Conservation (phyloP, 2,113 vertebrate genomes). For the human (Homo sapiens) region DNA sequence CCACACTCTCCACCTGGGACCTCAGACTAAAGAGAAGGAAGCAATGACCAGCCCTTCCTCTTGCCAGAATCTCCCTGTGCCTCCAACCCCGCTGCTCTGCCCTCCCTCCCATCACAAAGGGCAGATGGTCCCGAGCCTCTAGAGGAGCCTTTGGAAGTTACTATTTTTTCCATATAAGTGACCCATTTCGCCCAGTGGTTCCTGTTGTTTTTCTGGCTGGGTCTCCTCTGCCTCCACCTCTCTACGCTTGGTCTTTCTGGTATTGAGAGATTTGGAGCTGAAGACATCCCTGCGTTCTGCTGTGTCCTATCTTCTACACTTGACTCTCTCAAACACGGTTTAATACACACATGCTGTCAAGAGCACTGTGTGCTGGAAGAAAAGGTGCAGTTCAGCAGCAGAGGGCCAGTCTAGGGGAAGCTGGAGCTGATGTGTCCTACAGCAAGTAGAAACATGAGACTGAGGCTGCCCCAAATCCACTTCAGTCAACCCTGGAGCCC, state of each 20-base stretch:
- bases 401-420: too few relatives aligned
- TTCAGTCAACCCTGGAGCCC: too few relatives aligned
- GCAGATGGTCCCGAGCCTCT: fast-evolving
- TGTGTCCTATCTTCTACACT: fast-evolving
- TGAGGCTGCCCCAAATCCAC: not conserved
- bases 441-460: not conserved
- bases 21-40: not conserved
- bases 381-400: not conserved
- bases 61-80: not conserved
- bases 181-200: too few relatives aligned
- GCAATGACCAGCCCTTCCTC: not conserved
- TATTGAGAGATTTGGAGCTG: not conserved
- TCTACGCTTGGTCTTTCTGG: not conserved
- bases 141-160: not conserved
- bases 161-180: not conserved
- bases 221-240: not conserved
- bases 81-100: fast-evolving
- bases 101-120: not conserved
- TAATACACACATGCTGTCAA: not conserved
- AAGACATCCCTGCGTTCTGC: not conserved
- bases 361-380: not conserved
- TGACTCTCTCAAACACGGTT: not conserved
- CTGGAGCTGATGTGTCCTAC: fast-evolving
- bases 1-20: not conserved
- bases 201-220: not conserved